Conservation (phyloP, 2,113 vertebrate genomes). For the Toxostoma redivivum region DNA sequence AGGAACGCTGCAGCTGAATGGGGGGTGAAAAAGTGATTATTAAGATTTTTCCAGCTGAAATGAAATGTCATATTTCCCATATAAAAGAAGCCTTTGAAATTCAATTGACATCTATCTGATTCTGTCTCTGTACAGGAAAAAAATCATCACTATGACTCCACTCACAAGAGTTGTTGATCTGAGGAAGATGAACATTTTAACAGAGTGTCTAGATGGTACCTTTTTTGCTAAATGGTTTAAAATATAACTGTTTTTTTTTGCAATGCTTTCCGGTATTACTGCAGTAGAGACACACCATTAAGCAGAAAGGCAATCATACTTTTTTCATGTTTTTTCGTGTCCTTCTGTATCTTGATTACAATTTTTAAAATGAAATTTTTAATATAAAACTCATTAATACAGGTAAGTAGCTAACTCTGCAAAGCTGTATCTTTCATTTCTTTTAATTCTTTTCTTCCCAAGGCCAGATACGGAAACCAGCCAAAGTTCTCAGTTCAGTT, state of each 20-base stretch:
- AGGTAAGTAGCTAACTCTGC: not conserved
- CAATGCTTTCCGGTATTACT: not conserved
- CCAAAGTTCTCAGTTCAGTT: constrained; percentile 72
- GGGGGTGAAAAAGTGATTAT: not conserved
- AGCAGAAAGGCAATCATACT: not conserved
- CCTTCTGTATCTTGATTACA: not conserved
- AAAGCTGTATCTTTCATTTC: not conserved
- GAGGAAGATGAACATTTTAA: not conserved
- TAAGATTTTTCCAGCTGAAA: not conserved
- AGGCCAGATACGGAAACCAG: constrained; percentile 73
- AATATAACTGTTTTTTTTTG: not conserved
- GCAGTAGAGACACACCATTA: not conserved
- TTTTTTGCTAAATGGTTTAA: not conserved
- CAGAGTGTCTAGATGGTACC: not conserved
- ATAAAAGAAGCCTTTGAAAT: not conserved
- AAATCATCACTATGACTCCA: not conserved
- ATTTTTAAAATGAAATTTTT: not conserved
- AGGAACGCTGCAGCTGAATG: not conserved
- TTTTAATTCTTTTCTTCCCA: constrained; percentile 41
- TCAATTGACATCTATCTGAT: not conserved
- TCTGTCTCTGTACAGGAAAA: not conserved
- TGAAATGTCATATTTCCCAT: not conserved
- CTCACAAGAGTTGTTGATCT: not conserved
- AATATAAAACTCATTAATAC: not conserved
- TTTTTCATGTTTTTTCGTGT: not conserved